phyloP scores from a whole-genome alignment of 92 coral and sea anemone genomes.

The Parazoanthus darwini region DNA sequence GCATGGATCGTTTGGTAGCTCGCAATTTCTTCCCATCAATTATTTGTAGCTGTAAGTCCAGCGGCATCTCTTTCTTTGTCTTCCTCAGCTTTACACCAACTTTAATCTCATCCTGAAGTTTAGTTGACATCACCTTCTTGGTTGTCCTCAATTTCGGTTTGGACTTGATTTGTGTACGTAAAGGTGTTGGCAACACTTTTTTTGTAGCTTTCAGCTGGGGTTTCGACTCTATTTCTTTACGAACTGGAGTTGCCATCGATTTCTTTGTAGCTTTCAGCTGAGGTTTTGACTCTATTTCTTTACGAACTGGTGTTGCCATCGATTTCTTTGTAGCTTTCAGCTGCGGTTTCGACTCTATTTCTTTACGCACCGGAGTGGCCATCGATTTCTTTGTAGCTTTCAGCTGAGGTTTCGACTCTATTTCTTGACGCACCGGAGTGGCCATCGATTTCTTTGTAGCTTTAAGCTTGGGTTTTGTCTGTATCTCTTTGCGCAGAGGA shows the following conservation, averaged over 20 bases:
- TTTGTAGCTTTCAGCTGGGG: slow-evolving; percentile 63
- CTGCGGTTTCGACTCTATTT: slow-evolving; percentile 48
- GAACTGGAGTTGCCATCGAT: slow-evolving; percentile 55
- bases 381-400: slow-evolving; percentile 64
- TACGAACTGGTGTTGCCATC: slow-evolving; percentile 51
- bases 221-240: slow-evolving; percentile 57
- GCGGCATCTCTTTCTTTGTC: slow-evolving; percentile 64
- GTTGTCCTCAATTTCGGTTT: slow-evolving; percentile 65
- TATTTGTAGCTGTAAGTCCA: slow-evolving; percentile 64
- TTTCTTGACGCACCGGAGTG: slow-evolving; percentile 60
- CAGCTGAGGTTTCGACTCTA: slow-evolving; percentile 54
- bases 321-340: slow-evolving; percentile 56
- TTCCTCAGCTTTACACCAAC: slow-evolving; percentile 54
- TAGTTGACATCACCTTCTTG: slow-evolving; percentile 57
- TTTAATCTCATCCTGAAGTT: slow-evolving; percentile 66
- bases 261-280: slow-evolving; percentile 48
- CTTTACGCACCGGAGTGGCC: slow-evolving; percentile 57
- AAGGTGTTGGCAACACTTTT: slow-evolving; percentile 65
- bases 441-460: slow-evolving; percentile 63
- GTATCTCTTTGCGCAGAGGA: slow-evolving; percentile 52
- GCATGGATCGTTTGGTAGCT: slow-evolving; percentile 68
- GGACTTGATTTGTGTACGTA: slow-evolving; percentile 60
- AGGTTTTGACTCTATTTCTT: slow-evolving; percentile 49
- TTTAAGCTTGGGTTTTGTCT: slow-evolving; percentile 44
- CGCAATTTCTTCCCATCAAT: slow-evolving; percentile 59